Percentiles rank a stretch among this genome's conserved stretches.
Conservation (phyloP, 2,888 invertebrate species). For the Zootermopsis nevadensis region DNA sequence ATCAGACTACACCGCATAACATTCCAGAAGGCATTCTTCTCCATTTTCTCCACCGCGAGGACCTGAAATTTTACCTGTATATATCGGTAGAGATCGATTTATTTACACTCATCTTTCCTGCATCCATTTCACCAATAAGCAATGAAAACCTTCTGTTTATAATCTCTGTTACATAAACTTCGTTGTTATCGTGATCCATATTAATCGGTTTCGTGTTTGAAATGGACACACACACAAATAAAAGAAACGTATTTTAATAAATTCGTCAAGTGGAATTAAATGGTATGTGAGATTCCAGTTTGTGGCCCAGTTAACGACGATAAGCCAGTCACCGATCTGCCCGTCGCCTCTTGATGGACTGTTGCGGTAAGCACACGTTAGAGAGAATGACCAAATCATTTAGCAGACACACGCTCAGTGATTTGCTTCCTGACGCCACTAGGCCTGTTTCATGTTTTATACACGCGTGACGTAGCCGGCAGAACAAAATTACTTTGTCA, state of each 20-base stretch:
- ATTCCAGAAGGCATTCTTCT: too few relatives aligned
- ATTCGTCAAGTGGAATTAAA: slow-evolving; percentile 16
- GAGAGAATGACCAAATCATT: slow-evolving; percentile 25
- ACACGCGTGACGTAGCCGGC: not conserved
- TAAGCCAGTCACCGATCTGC: not conserved
- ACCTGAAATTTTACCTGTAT: too few relatives aligned
- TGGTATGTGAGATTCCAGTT: slow-evolving; percentile 12
- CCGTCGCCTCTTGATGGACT: slow-evolving; percentile 18
- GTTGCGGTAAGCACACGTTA: slow-evolving; percentile 23
- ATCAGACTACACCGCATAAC: too few relatives aligned
- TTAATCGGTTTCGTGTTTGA: not conserved
- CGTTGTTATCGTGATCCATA: not conserved
- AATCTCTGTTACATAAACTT: not conserved
- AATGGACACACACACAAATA: not conserved
- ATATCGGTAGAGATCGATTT: too few relatives aligned
- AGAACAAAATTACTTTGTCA: not conserved
- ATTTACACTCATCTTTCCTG: too few relatives aligned
- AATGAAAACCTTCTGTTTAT: not conserved
- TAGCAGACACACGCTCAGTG: not conserved
- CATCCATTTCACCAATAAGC: too few relatives aligned
- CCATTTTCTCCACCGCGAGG: too few relatives aligned
- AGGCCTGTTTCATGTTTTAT: not conserved
- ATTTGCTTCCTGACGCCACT: not conserved
- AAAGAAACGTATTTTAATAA: slow-evolving; percentile 9
- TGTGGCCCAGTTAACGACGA: slow-evolving; percentile 13